Base-by-base conservation (phyloP, 1,140 invertebrate genomes). In the Euura lappo region DNA sequence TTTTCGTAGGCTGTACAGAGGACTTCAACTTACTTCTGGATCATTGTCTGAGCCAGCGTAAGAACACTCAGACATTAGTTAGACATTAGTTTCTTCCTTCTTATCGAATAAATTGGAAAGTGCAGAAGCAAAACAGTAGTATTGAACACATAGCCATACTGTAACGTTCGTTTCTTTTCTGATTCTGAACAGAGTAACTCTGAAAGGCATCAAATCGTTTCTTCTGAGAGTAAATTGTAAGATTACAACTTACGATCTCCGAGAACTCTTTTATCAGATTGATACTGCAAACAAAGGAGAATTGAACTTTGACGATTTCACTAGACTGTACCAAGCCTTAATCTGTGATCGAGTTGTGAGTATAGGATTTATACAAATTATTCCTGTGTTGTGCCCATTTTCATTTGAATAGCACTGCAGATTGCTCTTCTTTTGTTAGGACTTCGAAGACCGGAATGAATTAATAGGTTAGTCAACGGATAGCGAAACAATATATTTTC, bases 191-290 rank as follows among this genome's bases (percentile, higher is more conserved):
- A 97, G 95, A 71, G 91, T 98, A 7, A 94, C 93, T 11, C 83
- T 98, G 71, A 98, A 97, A 85, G 96, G 98, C 84, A 88, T 99
- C 4, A 98, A 98, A 88, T 91, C 92, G 13, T 98, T 98, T 88
- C 88, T 99, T 69, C 93, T 95, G 68, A 93, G 93, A 88, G 91
- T 98, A 42, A 97, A 97, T 85, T 97, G 92, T 83, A 98, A 98
- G 91, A 94, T 98, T 83, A 91, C 94, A 10, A 98, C 93, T 8
- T 94, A 91, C 80, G 94, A 93, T 85, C 84, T 97, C 43, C 90
- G 94, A 80, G 94, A 96, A 80, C 82, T 94, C 73, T 97, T 97
- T 84, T 92, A 95, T 89, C 93, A 95, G 83, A 93, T 96, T 2
- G 97, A 98, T 84, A 91, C 90, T 7, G 87, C 90, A 43, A 93